Base-by-base conservation (phyloP, 2,113 vertebrate genomes). In the Lamprologus tigripictilis region DNA sequence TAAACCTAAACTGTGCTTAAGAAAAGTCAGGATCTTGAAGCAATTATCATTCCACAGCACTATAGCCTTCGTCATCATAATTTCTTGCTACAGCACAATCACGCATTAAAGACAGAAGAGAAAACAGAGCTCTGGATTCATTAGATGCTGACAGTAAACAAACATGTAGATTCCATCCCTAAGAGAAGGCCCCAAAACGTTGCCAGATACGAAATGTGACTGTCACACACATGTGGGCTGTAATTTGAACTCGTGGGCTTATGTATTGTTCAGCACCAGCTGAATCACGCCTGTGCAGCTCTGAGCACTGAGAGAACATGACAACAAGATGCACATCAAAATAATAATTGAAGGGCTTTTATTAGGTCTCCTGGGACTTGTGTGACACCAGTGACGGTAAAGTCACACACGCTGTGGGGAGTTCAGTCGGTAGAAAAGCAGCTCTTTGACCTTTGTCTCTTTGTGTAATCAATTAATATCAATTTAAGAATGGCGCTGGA, bases 101-200 rank as follows among this genome's bases (percentile, higher is more conserved):
- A 81, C 2, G 37, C 79, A 71, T 90, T 86, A 92, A 89, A 93
- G 84, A 26, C 55, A 7, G 66, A 40, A 10, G 80, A 57, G 57
- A 71, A 78, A 82, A 66, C 49, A 42, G 83, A 84, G 80, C 47
- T 51, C 28, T 51, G 84, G 47, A 83, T 66, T 58, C 71, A 87
- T 89, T 58, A 45, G 83, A 86, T 19, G 76, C 86, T 90, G 90
- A 90, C n/a, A 81, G 85, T 86, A 90, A 90, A 91, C 86, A 93
- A 90, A 91, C 66, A 89, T 12, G 10, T 16, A 68, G 54, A 89
- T 80, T 89, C 83, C 85, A 84, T 71, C 6, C 17, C 8, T 6
- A 2, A 54, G 49, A 73, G 35, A 80, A 76, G 79, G 80, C 49
- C 13, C 14, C 9, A 61, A 82, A 86, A 73, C 37, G 14, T 8